Base-by-base conservation (phyloP, 2,797 vertebrate genomes). In the Peromyscus aztecus region DNA sequence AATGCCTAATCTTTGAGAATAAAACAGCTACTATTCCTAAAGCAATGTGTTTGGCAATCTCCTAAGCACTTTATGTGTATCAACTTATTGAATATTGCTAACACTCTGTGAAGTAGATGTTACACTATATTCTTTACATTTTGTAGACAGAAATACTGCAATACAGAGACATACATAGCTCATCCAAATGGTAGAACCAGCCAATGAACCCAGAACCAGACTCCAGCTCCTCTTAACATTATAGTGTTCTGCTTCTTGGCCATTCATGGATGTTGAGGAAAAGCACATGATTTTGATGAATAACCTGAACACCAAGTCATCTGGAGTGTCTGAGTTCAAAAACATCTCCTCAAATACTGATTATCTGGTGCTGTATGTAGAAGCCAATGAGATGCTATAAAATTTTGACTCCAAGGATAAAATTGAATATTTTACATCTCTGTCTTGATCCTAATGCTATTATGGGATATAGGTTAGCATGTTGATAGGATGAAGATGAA, bases 21-120 rank as follows among this genome's bases (percentile, higher is more conserved):
- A 87, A 94, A 95, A 84, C 34, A 90, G 57, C 19, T 77, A 67
- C 91, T 86, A 82, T 94, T 91, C 89, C 85, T 84, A 55, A 81
- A 90, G 71, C 19, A 97, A 94, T 4, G 11, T 40, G 8, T 52
- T 87, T 19, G 23, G n/a, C 27, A 91, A 80, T 76, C 40, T 89
- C 85, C 40, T 90, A 76, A 87, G 19, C 55, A 65, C 37, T 95
- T 88, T 21, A 0, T 77, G 19, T 61, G 34, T 40, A 63, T 73
- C 84, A 80, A 52, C 11, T 63, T 57, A 86, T 23, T 89, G 88
- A 93, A 78, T 65, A n/a, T 49, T 91, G 23, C 14, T 86, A 83
- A 80, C 2, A 80, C 29, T 91, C 91, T 31, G 46, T 49, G 40
- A 87, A 75, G 29, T 46, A 94, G 4, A 85, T 43, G 13, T 4